Conservation (phyloP, 2,113 vertebrate species). For the Pollimyrus isidori region DNA sequence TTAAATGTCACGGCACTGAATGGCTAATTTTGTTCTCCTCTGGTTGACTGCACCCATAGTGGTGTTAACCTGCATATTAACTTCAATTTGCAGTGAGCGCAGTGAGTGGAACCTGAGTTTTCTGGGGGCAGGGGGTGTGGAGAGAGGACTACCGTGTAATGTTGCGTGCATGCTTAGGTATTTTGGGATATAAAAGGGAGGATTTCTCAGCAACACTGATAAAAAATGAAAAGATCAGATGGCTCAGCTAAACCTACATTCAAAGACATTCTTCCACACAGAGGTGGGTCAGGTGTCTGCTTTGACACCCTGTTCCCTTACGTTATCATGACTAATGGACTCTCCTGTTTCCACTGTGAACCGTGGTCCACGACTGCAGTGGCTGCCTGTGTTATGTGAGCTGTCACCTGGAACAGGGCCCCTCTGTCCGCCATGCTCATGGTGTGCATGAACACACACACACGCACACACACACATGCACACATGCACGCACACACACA, state of each 20-base stretch:
- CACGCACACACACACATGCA: neutral
- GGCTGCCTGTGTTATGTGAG: neutral
- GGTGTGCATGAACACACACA: neutral
- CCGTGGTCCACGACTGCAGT: neutral
- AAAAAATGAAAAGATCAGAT: neutral
- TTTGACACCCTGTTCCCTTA: neutral
- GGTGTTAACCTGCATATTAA: constrained; percentile 23
- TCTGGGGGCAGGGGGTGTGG: neutral
- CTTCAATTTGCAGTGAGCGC: neutral
- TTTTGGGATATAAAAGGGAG: neutral
- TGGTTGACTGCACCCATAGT: constrained; percentile 7
- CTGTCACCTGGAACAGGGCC: neutral
- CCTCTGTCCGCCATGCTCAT: neutral
- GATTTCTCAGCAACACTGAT: neutral
- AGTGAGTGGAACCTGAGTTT: neutral
- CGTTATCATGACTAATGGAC: neutral
- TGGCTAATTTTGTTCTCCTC: constrained; percentile 1
- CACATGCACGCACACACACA: neutral
- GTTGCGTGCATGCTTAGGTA: too few species aligned
- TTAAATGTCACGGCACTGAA: constrained; percentile 6
- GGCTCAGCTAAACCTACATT: neutral
- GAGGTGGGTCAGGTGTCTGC: neutral
- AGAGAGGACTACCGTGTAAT: neutral
- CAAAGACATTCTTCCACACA: neutral
- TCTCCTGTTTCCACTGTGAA: neutral